Percentiles rank a stretch among this genome's conserved stretches.
Conservation (phyloP, 2,113 vertebrate genomes). For the Mus spicilegus region DNA sequence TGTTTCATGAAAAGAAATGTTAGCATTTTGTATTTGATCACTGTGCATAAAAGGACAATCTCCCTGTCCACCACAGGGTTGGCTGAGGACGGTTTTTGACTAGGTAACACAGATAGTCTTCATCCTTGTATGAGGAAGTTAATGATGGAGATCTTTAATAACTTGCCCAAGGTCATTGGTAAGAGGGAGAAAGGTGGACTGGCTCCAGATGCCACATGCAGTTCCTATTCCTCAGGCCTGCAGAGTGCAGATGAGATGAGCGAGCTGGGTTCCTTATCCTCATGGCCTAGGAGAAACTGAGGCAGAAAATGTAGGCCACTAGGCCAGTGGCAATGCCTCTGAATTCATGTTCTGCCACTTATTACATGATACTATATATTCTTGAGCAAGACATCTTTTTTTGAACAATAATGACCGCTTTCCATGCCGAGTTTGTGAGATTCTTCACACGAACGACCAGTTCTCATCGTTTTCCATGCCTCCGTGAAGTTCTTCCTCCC, state of each 20-base stretch:
- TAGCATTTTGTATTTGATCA: background rate
- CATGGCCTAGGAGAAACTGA: background rate
- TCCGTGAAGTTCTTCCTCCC: background rate
- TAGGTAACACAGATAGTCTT: background rate
- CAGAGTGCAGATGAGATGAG: background rate
- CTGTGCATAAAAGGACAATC: background rate
- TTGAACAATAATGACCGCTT: background rate
- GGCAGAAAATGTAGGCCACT: background rate
- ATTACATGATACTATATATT: background rate
- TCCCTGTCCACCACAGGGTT: background rate
- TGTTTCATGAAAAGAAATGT: background rate
- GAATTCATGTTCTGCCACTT: background rate
- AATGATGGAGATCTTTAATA: background rate
- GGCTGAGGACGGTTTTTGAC: background rate
- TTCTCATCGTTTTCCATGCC: background rate
- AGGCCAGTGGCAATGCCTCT: background rate
- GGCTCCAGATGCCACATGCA: background rate
- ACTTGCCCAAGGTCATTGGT: background rate
- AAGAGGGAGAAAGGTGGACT: background rate
- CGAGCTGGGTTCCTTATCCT: background rate
- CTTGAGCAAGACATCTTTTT: background rate
- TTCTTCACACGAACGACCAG: background rate
- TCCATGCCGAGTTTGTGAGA: background rate
- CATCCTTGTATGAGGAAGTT: slow-evolving; percentile 19
- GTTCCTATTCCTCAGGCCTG: background rate